Evolutionary conservation across 2,113 vertebrate genomes (phyloP).

Genomic region (Cettia cetti): DNA sequence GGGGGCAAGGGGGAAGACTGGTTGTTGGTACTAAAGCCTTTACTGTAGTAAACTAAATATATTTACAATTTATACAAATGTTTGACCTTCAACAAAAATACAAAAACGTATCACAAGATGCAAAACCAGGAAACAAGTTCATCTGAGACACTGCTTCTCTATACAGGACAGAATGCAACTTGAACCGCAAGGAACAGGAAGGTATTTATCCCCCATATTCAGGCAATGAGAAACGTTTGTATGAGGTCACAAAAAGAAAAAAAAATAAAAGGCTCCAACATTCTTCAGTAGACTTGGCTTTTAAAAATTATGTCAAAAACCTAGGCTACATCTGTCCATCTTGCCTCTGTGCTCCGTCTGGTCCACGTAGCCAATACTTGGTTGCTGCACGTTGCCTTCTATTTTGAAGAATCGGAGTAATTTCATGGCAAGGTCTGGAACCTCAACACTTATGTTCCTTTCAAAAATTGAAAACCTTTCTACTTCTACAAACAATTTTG

Average conservation of each 20-base stretch:
- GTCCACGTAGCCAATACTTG: slow-evolving; percentile 41
- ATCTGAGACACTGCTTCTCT: slow-evolving; percentile 71
- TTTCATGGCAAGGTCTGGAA: slow-evolving; percentile 62
- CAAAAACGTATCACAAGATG: slow-evolving; percentile 80
- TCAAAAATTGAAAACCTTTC: slow-evolving; percentile 69
- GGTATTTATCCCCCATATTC: slow-evolving; percentile 64
- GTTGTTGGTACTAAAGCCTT: slow-evolving; percentile 88
- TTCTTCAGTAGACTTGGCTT: slow-evolving; percentile 59
- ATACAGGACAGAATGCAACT: slow-evolving; percentile 68
- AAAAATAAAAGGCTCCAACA: slow-evolving; percentile 35
- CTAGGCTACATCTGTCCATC: slow-evolving; percentile 51
- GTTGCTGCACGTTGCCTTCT: slow-evolving; percentile 36
- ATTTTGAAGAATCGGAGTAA: slow-evolving; percentile 57
- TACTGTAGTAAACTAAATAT: slow-evolving; percentile 93
- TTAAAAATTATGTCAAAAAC: slow-evolving; percentile 22
- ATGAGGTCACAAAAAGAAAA: slow-evolving; percentile 60
- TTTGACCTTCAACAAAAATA: slow-evolving; percentile 85
- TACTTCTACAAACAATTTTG: slow-evolving; percentile 78
- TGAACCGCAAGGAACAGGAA: slow-evolving; percentile 71
- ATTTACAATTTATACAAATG: slow-evolving; percentile 97
- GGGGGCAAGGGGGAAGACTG: slow-evolving; percentile 67
- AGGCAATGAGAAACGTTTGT: slow-evolving; percentile 52
- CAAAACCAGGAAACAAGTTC: slow-evolving; percentile 75
- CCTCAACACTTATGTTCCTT: slow-evolving; percentile 49
- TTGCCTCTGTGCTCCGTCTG: slow-evolving; percentile 28